Evolutionary conservation across 2,113 vertebrate species (phyloP).

Genomic region (Poicephalus meyeri): DNA sequence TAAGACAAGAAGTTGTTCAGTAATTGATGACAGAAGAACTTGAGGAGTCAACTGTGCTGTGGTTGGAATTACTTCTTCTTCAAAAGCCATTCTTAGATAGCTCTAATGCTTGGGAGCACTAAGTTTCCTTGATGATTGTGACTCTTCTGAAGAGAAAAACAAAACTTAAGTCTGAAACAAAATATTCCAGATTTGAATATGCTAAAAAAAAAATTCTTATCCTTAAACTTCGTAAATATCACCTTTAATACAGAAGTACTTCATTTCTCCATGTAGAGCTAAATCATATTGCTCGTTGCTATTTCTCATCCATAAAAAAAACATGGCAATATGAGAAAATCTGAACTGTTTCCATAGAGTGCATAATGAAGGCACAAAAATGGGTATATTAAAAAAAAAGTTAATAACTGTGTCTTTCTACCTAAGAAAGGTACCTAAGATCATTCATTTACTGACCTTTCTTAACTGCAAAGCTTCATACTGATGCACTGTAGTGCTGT

Average conservation of each 20-base stretch:
- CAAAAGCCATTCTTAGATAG: neutral
- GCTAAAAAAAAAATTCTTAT: neutral
- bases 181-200: neutral
- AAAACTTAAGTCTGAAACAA: neutral
- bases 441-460: neutral
- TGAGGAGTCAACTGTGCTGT: neutral
- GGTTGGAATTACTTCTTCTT: neutral
- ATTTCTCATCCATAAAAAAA: neutral
- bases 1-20: neutral
- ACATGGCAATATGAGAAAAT: neutral
- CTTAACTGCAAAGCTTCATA: neutral
- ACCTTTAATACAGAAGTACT: neutral
- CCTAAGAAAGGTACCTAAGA: too few relatives aligned
- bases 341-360: accelerated
- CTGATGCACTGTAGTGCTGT: neutral
- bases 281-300: neutral
- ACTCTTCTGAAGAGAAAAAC: neutral
- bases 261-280: neutral
- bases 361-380: neutral
- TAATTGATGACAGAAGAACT: neutral
- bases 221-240: neutral
- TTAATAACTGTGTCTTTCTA: neutral
- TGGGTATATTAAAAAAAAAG: neutral
- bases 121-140: neutral
- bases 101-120: neutral